A percentile compares a stretch with the other conserved stretches of the same genome.
phyloP scores from a whole-genome alignment of 1,140 invertebrate species.

The Mercenaria mercenaria region DNA sequence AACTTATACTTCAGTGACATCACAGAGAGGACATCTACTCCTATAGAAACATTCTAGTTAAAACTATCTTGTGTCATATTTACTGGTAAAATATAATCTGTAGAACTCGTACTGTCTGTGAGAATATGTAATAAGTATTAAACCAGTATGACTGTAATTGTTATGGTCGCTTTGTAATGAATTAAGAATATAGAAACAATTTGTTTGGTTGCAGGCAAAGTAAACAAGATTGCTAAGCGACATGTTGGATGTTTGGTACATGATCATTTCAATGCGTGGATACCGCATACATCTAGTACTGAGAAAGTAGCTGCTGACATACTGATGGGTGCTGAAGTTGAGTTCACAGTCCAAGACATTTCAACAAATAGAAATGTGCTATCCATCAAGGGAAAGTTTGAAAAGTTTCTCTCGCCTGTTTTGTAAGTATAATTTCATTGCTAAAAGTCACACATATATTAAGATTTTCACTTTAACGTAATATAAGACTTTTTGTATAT shows the following conservation, averaged over 20 bases:
- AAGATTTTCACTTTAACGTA: not conserved
- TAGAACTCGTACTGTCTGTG: no score
- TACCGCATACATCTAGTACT: slow-evolving; percentile 26
- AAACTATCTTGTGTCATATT: no score
- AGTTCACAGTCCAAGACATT: slow-evolving; percentile 69
- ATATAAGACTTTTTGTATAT: not conserved
- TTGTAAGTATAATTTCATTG: not conserved
- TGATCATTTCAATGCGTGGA: slow-evolving; percentile 77
- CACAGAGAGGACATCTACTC: no score
- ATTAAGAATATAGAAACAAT: no score
- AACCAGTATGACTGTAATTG: no score
- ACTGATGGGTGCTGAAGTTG: slow-evolving; percentile 63
- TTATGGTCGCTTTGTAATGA: no score
- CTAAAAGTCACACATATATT: not conserved
- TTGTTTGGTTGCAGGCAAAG: slow-evolving; percentile 20
- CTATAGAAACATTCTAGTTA: no score
- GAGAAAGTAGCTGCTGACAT: slow-evolving; percentile 16
- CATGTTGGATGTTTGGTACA: slow-evolving; percentile 81
- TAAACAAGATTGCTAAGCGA: slow-evolving; percentile 77
- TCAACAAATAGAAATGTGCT: slow-evolving; percentile 68
- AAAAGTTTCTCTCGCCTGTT: slow-evolving; percentile 33
- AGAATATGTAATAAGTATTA: no score
- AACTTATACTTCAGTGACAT: no score
- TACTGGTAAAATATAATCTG: no score
- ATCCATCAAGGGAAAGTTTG: slow-evolving; percentile 72